phyloP scores from a whole-genome alignment of 2,113 vertebrate genomes.

The Microcebus ravelobensis region DNA sequence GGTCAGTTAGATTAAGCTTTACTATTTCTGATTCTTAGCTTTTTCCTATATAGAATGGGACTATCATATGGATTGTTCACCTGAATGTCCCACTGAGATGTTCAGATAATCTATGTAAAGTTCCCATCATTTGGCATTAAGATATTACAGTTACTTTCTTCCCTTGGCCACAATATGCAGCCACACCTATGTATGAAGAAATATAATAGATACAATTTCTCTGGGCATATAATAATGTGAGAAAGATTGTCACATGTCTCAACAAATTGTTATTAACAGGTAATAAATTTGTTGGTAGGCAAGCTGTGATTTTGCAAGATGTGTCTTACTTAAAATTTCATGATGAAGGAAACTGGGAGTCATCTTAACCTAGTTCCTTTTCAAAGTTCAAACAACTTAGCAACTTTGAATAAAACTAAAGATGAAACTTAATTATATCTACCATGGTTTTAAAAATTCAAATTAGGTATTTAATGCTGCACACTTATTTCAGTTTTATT shows the following conservation, averaged over 20 bases:
- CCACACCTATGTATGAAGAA: background rate
- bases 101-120: background rate
- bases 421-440: background rate
- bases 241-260: background rate
- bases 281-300: background rate
- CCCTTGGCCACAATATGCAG: background rate
- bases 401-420: background rate
- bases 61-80: accelerated
- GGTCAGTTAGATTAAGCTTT: background rate
- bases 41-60: background rate
- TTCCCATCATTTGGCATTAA: background rate
- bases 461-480: background rate
- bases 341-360: background rate
- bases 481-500: background rate
- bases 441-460: background rate
- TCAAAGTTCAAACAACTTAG: background rate
- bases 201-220: background rate
- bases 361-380: background rate
- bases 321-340: background rate
- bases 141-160: background rate
- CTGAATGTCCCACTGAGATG: background rate
- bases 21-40: background rate
- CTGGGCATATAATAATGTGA: background rate
- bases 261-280: background rate
- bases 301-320: background rate